Base-by-base conservation (phyloP, 2,888 invertebrate genomes). In the Osmoderma eremita region DNA sequence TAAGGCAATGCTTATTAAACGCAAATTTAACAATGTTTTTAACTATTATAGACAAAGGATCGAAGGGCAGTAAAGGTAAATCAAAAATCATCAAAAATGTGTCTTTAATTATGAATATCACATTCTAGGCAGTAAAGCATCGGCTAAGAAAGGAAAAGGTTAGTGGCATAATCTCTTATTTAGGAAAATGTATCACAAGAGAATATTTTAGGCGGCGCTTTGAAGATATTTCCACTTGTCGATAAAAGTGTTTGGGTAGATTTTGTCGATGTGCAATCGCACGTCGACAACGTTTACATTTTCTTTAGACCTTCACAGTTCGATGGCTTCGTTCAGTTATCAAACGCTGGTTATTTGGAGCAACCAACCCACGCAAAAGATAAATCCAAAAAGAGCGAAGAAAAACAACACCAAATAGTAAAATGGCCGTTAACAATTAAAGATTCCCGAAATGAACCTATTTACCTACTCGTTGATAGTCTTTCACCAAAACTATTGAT, bases 391-490 rank as follows among this genome's bases (percentile, higher is more conserved):
- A 65, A 63, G 42, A 39, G 39, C 10, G 69, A 67, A 38, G 45
- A 12, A 41, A 36, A 17, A 17, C 8, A 42, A 17, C 30, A 54
- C 62, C 72, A 74, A 69, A 61, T 72, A 42, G 65, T 78, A 6
- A 56, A 73, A 13, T 75, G 74, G 72, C 71, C 75, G 0, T 63
- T 70, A 12, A 64, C 39, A 6, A 17, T 76, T 17, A 63, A 67
- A 15, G 48, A 64, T n/a, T 71, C 73, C 5, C 70, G 77, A 39
- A 80, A 80, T 63, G 77, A 78, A 67, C 79, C 81, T 0, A 22
- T 80, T 5, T 79, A 79, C 54, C 39, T 81, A 3, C 79, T 80
- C 66, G 69, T 75, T 24, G 81, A 82, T 63, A 77, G 77, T 5
- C 51, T 78, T 10, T 77, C 77, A 20, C 65, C 68, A 5, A 80